phyloP scores from a whole-genome alignment of 2,888 invertebrate species.

The Aphodius sticticus region DNA sequence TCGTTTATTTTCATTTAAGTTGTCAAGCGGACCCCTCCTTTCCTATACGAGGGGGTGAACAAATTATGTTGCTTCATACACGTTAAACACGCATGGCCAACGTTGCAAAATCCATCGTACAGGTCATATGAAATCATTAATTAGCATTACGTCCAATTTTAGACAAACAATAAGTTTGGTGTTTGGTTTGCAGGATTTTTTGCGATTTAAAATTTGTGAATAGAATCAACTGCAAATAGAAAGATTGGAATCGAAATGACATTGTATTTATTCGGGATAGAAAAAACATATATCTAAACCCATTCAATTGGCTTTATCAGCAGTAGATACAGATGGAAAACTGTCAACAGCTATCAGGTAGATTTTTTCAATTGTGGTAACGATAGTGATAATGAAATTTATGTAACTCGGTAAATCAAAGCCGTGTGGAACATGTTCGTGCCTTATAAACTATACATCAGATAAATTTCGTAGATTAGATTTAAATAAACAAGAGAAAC shows the following conservation, averaged over 20 bases:
- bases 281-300: neutral
- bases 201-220: neutral
- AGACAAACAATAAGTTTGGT: neutral
- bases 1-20: conserved; percentile 41
- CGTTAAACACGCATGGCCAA: neutral
- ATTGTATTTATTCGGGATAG: neutral
- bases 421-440: neutral
- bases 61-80: neutral
- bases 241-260: neutral
- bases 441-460: neutral
- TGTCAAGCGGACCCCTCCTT: conserved; percentile 38
- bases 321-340: neutral
- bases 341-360: neutral
- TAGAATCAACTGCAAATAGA: neutral
- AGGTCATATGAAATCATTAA: neutral
- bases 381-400: neutral
- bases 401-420: conserved; percentile 4
- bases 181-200: neutral
- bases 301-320: neutral
- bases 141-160: neutral
- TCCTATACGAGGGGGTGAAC: conserved; percentile 14
- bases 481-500: neutral
- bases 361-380: neutral
- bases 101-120: neutral
- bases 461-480: neutral